These are phyloP conservation scores for Melanerpes formicivorus DNA, from an alignment of 2,113 vertebrate genomes.

Conservation along the genomic window DNA sequence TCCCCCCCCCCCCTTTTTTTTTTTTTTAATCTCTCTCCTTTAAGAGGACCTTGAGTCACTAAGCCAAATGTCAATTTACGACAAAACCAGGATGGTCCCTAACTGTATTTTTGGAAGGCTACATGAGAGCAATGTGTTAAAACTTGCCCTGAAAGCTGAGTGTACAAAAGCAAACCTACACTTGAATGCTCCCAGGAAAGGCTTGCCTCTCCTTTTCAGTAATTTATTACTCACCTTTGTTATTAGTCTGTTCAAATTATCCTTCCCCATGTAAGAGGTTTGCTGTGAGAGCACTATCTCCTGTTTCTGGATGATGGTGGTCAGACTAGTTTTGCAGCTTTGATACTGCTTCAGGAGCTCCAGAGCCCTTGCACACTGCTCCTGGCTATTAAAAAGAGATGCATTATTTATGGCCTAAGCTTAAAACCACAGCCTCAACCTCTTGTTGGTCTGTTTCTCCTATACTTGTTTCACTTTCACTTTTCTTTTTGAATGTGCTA, in stretches of 20 bases:
- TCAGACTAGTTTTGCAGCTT: slow-evolving; percentile 81
- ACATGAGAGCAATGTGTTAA: neutral
- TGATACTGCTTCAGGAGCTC: slow-evolving; percentile 92
- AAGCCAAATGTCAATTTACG: neutral
- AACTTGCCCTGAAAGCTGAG: neutral
- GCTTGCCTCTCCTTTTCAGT: neutral
- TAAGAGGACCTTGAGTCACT: neutral
- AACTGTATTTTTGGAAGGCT: neutral
- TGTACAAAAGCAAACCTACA: neutral
- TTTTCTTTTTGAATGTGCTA: neutral
- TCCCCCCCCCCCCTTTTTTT: too few relatives aligned
- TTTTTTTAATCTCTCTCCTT: neutral
- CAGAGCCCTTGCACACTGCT: slow-evolving; percentile 83
- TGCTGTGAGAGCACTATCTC: slow-evolving; percentile 84
- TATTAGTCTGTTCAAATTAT: slow-evolving; percentile 88
- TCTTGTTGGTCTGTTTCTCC: neutral
- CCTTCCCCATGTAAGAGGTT: slow-evolving; percentile 91
- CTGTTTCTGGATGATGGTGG: slow-evolving; percentile 86
- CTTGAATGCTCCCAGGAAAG: neutral
- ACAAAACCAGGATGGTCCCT: neutral
- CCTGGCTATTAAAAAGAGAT: slow-evolving; percentile 75
- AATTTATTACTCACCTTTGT: slow-evolving; percentile 78
- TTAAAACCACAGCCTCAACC: neutral
- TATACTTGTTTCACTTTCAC: neutral
- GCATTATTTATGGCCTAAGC: neutral